Percentiles rank a stretch among this genome's conserved stretches.
These are phyloP conservation scores for Muntiacus reevesi DNA, from an alignment of 2,113 vertebrate species.

Conservation along the genomic window DNA sequence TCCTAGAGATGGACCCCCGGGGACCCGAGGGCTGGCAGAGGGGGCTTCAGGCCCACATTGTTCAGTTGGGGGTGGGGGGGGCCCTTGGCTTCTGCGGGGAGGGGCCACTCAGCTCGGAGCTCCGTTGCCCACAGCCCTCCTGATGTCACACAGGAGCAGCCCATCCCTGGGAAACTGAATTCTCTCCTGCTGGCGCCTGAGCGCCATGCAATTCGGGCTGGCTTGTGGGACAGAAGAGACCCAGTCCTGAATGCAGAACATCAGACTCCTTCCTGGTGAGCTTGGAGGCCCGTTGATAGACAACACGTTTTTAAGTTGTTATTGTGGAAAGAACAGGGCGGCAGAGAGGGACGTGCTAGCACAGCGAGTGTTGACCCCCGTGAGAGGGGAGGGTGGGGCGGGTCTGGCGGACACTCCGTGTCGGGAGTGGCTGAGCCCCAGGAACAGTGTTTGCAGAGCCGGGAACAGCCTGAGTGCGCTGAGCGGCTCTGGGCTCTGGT, in stretches of 20 bases:
- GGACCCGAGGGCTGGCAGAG: accelerated
- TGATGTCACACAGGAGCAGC: conserved; percentile 46
- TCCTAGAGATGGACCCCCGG: neutral
- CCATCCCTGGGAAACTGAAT: neutral
- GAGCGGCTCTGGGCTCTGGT: neutral
- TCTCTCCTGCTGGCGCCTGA: neutral
- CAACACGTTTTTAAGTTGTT: neutral
- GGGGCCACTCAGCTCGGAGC: neutral
- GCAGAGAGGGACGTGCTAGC: accelerated
- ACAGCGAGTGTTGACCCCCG: accelerated
- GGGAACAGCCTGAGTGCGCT: neutral
- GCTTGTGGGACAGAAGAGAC: neutral
- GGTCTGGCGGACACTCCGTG: accelerated
- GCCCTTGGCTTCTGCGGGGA: neutral
- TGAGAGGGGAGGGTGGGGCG: neutral
- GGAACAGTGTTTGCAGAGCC: neutral
- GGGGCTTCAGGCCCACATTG: neutral
- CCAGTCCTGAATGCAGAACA: neutral
- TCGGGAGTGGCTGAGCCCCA: accelerated
- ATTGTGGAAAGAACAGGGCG: neutral
- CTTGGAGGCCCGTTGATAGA: accelerated
- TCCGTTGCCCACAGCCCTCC: neutral
- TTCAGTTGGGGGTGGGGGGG: neutral
- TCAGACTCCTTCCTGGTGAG: neutral
- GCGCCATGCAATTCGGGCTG: neutral